Conservation (phyloP, 2,797 vertebrate species). For the Liasis olivaceus region DNA sequence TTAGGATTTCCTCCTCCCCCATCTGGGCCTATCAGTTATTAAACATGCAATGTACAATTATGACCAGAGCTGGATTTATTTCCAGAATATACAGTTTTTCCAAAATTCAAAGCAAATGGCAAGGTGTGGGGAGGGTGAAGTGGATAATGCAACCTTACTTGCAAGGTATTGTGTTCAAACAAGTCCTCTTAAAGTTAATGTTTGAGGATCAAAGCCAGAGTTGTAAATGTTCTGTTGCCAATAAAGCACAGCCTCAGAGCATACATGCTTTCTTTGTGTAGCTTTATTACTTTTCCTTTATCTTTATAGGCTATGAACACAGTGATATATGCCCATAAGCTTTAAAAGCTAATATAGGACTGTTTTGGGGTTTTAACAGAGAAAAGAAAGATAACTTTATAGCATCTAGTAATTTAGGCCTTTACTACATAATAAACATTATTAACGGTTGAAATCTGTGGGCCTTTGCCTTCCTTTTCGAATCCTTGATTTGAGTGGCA, state of each 20-base stretch:
- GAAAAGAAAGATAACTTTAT: constrained; percentile 24
- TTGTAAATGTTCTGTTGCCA: constrained; percentile 7
- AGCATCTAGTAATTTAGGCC: neutral
- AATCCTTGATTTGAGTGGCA: neutral
- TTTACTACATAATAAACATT: constrained; percentile 5
- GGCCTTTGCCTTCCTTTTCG: constrained; percentile 30
- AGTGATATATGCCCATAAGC: neutral
- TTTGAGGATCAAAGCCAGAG: constrained; percentile 1
- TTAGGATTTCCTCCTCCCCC: neutral
- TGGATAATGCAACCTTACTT: neutral
- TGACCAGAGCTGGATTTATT: too few species aligned
- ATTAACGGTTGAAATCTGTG: neutral
- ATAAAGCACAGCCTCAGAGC: constrained; percentile 29
- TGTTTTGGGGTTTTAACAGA: neutral
- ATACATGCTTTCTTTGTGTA: constrained; percentile 24
- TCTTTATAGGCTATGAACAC: constrained; percentile 23
- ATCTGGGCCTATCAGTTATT: neutral
- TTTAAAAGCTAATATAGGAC: constrained; percentile 9
- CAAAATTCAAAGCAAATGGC: neutral
- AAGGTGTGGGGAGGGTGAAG: neutral
- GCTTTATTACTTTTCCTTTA: constrained; percentile 28
- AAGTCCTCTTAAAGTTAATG: constrained; percentile 16
- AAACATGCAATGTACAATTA: neutral
- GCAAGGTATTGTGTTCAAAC: neutral
- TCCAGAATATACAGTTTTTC: neutral